Evolutionary conservation across 2,113 vertebrate genomes (phyloP).

Genomic region (Clarias magur): DNA sequence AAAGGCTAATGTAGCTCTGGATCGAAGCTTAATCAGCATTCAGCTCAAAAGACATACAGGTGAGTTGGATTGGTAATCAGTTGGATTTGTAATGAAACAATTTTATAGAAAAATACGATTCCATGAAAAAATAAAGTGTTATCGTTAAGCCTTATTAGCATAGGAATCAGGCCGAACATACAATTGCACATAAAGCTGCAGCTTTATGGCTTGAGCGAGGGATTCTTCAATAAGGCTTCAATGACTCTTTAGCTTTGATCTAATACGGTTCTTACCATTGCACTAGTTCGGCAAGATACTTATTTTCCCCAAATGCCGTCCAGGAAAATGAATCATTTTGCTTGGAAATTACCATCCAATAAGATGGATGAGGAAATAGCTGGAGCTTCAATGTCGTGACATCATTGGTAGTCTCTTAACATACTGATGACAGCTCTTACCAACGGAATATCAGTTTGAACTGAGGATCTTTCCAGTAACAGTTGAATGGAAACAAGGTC

Average conservation of each 20-base stretch:
- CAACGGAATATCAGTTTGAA: no score
- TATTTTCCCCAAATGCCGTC: no score
- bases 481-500: no score
- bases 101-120: background rate
- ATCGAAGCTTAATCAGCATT: background rate
- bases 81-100: background rate
- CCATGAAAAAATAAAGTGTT: background rate
- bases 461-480: no score
- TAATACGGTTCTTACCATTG: no score
- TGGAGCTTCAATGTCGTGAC: no score
- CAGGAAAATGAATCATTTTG: no score
- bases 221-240: background rate
- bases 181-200: conserved; percentile 2
- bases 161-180: background rate
- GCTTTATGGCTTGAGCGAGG: background rate
- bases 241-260: background rate
- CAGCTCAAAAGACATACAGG: background rate
- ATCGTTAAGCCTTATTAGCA: background rate
- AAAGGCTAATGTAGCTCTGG: background rate
- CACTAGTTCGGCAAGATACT: no score
- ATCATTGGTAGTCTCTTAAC: no score
- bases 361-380: no score
- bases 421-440: no score
- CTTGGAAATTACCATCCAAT: no score
- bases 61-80: background rate